These are phyloP conservation scores for Nomada goodeniana DNA, from an alignment of 2,888 invertebrate genomes.

Conservation along the genomic window DNA sequence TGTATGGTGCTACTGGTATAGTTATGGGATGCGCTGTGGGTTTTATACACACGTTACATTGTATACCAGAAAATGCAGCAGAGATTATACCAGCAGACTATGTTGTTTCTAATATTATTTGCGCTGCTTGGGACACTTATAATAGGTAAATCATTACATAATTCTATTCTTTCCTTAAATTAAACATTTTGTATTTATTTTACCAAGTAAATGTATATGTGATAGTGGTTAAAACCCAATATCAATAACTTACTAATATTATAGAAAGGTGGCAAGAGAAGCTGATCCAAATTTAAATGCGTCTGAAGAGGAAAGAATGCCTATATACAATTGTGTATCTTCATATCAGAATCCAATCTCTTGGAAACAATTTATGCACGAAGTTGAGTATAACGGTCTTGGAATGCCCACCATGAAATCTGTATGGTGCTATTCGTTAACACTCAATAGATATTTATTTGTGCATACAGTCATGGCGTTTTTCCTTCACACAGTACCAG, in stretches of 20 bases:
- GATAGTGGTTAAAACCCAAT: background rate
- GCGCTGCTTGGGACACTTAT: conserved; percentile 86
- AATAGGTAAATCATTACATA: conserved; percentile 29
- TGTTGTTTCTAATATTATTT: conserved; percentile 87
- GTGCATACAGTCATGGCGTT: conserved; percentile 85
- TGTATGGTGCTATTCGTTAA: conserved; percentile 88
- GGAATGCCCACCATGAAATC: conserved; percentile 86
- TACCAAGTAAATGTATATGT: too few species aligned
- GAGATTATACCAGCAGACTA: conserved; percentile 90
- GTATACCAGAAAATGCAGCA: conserved; percentile 85
- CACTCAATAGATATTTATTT: conserved; percentile 86
- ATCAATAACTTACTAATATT: background rate
- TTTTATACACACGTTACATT: conserved; percentile 87
- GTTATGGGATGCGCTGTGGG: conserved; percentile 86
- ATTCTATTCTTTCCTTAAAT: background rate
- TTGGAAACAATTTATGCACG: conserved; percentile 89
- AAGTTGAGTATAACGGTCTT: conserved; percentile 85
- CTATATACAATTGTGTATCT: conserved; percentile 94
- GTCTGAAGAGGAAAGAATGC: conserved; percentile 83
- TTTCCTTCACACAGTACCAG: conserved; percentile 87
- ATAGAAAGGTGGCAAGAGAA: conserved; percentile 4
- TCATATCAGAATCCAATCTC: conserved; percentile 92
- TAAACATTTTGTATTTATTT: background rate
- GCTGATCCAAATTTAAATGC: background rate
- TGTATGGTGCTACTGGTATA: conserved; percentile 88